Evolutionary conservation across 2,888 invertebrate genomes (phyloP), one percentile per base, ranked within the genome.

Genomic region (Pediacus dermestoides): DNA sequence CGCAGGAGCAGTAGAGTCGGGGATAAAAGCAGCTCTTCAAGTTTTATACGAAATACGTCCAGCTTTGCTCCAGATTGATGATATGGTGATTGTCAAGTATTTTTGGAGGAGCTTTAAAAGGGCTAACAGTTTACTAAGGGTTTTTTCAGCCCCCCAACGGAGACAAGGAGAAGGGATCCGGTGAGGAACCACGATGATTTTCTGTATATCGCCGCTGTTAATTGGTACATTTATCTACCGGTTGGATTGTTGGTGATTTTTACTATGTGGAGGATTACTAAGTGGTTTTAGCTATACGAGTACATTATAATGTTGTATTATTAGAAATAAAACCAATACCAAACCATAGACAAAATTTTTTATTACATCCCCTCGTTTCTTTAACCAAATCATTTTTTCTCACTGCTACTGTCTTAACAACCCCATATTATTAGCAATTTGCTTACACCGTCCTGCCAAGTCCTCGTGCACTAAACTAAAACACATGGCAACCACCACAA

Each of bases 381-480:
- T n/a, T n/a, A 27, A 35, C 35, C 6, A 9, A 31, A 23, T 35
- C 9, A 28, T 13, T 30, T 16, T 34, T 7, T 38, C 38, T 30
- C 9, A 33, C 30, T 12, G 31, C 33, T 71, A 70, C 63, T 81
- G 78, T 46, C 76, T 75, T 42, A 80, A 72, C 32, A 85, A 70
- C 42, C 85, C 85, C 57, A 86, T 71, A 62, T 75, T 78, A 48
- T 80, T 76, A 8, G 85, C 85, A 60, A 85, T 70, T 50, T 82
- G 80, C 54, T 80, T 78, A 70, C 85, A 85, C 61, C 81, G 79
- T 55, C 80, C 74, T 43, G 84, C 77, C 2, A 88, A 78, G 62
- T 88, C 87, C 52, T 88, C 88, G 63, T 89, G 88, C 39, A 88
- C 76, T 41, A 89, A 74, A 66, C 85, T 87, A 60, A 89, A 88